These are phyloP conservation scores for Eristalinus aeneus DNA, from an alignment of 2,888 invertebrate species.

Conservation along the genomic window DNA sequence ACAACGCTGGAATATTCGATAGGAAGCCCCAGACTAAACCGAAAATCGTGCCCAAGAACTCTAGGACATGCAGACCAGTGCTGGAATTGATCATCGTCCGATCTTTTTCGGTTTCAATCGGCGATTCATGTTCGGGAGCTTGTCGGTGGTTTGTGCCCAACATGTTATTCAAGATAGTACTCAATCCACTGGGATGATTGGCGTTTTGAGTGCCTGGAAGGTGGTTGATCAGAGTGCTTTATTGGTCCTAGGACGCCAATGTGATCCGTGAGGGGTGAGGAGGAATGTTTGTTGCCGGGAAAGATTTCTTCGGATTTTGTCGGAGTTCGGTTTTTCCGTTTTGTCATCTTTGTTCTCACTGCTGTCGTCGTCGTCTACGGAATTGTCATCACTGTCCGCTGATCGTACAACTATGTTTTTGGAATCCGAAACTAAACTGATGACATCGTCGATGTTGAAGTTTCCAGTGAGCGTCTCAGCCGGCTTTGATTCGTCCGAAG, in stretches of 20 bases:
- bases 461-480: constrained; percentile 1
- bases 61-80: constrained; percentile 76
- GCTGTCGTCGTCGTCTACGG: constrained; percentile 36
- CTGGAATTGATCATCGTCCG: constrained; percentile 75
- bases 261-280: constrained; percentile 55
- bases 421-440: background rate
- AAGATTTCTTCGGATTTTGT: constrained; percentile 44
- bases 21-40: constrained; percentile 76
- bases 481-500: constrained; percentile 16
- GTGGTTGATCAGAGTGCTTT: constrained; percentile 75
- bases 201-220: constrained; percentile 75
- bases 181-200: constrained; percentile 49
- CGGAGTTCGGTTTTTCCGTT: constrained; percentile 39
- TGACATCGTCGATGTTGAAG: constrained; percentile 10
- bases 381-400: constrained; percentile 54
- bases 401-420: constrained; percentile 37
- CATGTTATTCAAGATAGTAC: constrained; percentile 21
- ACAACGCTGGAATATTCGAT: constrained; percentile 76
- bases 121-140: constrained; percentile 32
- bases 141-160: constrained; percentile 39
- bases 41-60: constrained; percentile 76
- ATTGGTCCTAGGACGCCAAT: constrained; percentile 76
- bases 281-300: constrained; percentile 9
- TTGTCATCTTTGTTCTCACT: constrained; percentile 32
- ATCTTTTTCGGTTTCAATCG: constrained; percentile 75